Percentiles rank a stretch among this genome's conserved stretches.
phyloP scores from a whole-genome alignment of 2,113 vertebrate species.

The Equus przewalskii region DNA sequence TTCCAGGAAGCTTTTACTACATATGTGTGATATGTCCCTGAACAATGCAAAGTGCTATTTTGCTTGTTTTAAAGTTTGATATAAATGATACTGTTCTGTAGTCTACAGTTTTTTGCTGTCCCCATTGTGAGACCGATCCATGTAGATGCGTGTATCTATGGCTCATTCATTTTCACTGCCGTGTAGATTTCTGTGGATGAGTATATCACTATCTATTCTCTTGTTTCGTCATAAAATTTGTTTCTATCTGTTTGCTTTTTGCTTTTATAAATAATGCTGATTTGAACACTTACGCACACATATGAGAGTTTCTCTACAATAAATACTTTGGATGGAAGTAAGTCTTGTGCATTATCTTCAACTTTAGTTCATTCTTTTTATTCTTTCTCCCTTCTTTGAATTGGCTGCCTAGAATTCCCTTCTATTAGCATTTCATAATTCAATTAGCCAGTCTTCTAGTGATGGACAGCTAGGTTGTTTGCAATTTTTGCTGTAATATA shows the following conservation, averaged over 20 bases:
- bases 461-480: background rate
- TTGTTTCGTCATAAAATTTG: background rate
- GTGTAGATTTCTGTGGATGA: background rate
- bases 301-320: background rate
- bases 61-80: background rate
- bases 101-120: background rate
- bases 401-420: background rate
- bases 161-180: background rate
- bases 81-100: background rate
- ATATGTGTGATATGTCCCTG: background rate
- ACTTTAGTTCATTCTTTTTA: background rate
- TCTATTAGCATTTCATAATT: background rate
- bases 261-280: background rate
- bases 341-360: background rate
- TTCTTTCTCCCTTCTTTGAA: slow-evolving; percentile 16
- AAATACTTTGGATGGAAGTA: background rate
- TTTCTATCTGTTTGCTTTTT: background rate
- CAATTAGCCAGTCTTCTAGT: background rate
- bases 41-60: background rate
- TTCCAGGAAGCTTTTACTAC: background rate
- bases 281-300: background rate
- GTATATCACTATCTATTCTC: background rate
- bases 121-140: background rate
- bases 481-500: background rate
- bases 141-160: background rate